These are phyloP conservation scores for Prinia subflava DNA, from an alignment of 2,113 vertebrate species.

Conservation along the genomic window DNA sequence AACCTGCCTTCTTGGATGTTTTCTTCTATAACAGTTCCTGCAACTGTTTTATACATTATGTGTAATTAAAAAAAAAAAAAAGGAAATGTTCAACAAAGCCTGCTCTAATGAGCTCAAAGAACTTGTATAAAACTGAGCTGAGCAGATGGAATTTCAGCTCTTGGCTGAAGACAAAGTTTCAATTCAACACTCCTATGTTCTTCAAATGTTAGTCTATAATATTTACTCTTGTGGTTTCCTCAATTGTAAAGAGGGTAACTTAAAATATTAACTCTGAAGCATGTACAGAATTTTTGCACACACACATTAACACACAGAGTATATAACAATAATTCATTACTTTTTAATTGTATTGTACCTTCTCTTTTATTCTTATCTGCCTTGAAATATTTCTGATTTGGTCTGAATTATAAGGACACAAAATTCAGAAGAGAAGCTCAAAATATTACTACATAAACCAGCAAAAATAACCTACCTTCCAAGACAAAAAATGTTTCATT, in stretches of 20 bases:
- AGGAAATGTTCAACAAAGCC: not conserved
- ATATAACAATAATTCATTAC: not conserved
- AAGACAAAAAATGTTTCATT: not conserved
- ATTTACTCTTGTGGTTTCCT: not conserved
- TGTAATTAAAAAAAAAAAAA: not conserved
- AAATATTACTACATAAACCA: not conserved
- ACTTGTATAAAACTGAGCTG: not conserved
- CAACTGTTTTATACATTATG: not conserved
- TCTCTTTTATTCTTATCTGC: not conserved
- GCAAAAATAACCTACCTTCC: not conserved
- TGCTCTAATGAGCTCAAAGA: not conserved
- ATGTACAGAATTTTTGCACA: not conserved
- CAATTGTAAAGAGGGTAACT: not conserved
- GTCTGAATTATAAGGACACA: not conserved
- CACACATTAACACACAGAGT: accelerated
- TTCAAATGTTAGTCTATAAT: not conserved
- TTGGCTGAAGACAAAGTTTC: not conserved
- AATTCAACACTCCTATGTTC: not conserved
- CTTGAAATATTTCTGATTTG: not conserved
- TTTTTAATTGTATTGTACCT: not conserved
- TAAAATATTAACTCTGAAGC: not conserved
- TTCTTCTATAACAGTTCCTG: not conserved
- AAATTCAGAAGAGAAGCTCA: not conserved
- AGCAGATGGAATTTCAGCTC: not conserved
- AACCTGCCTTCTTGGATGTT: not conserved